Evolutionary conservation across 2,797 vertebrate genomes (phyloP), one percentile per base, ranked within the genome.

Genomic region (Hybognathus amarus): DNA sequence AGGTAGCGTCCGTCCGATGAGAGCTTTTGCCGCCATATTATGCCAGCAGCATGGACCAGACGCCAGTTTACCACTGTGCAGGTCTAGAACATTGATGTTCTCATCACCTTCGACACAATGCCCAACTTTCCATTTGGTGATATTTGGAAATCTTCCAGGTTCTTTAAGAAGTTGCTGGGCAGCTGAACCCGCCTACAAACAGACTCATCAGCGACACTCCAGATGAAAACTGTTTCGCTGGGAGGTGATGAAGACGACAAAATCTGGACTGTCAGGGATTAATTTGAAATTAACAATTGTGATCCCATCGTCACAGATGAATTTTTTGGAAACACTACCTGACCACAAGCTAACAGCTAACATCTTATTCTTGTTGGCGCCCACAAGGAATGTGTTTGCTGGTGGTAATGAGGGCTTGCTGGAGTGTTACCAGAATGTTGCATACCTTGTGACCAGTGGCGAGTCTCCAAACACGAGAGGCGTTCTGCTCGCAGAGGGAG

Each of bases 331-430:
- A 80, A 99, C 97, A 20, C 98, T 99, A 84, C 98, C 98, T 0
- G 98, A 99, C 98, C 98, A 99, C 66, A 99, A 95, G 85, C 98
- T 99, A 82, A 99, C 98, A 1, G 97, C 98, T 36, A 99, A 91
- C 52, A 99, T 95, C 90, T 99, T 99, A 91, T 99, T 99, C 92
- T 99, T 98, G 0, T 97, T 96, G 88, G 96, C 95, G 78, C 98
- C 98, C 0, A 99, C 97, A 13, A 99, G 94, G 17, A 99, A 99
- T 3, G 98, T 99, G 88, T 99, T 99, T 9, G 98, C 98, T 1
- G 96, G 96, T 97, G 79, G 98, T 99, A 90, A 99, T 96, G 87
- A 99, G 94, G 83, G 98, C 98, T 33, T 96, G 97, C 91, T 99
- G 97, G 90, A 99, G 94, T n/a, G 96, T 95, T 90, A 98, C 97